Evolutionary conservation across 2,113 vertebrate species (phyloP).

Genomic region (Hepsetus odoe): DNA sequence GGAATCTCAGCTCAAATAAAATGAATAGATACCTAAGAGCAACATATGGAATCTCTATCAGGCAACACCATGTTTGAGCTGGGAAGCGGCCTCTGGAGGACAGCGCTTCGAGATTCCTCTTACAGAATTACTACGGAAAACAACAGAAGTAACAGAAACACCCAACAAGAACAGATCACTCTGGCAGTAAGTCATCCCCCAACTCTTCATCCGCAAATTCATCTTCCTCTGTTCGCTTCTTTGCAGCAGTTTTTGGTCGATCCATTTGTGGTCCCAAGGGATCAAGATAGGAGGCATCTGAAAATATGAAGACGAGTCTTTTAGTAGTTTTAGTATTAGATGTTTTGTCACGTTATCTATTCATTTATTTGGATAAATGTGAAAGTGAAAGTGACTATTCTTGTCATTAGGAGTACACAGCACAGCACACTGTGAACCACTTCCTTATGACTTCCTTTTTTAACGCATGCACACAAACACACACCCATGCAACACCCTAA

Average conservation of each 20-base stretch:
- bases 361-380: too few relatives aligned
- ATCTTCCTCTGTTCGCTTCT: conserved; percentile 85
- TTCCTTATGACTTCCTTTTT: too few relatives aligned
- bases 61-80: not conserved
- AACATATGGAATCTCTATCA: not conserved
- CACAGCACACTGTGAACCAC: too few relatives aligned
- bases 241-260: conserved; percentile 91
- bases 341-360: not conserved
- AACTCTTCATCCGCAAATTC: conserved; percentile 94
- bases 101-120: too few relatives aligned
- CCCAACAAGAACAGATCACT: conserved; percentile 64
- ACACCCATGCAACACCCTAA: too few relatives aligned
- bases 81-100: too few relatives aligned
- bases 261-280: conserved; percentile 91
- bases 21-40: not conserved
- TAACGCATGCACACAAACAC: too few relatives aligned
- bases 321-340: not conserved
- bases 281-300: conserved; percentile 91
- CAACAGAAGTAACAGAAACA: not conserved
- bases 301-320: conserved; percentile 25
- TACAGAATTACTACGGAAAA: not conserved
- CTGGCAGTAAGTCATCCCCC: conserved; percentile 92
- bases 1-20: too few relatives aligned
- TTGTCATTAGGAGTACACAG: too few relatives aligned
- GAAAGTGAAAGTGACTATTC: too few relatives aligned